phyloP scores from a whole-genome alignment of 2,888 invertebrate species.

The Sympetrum striolatum region DNA sequence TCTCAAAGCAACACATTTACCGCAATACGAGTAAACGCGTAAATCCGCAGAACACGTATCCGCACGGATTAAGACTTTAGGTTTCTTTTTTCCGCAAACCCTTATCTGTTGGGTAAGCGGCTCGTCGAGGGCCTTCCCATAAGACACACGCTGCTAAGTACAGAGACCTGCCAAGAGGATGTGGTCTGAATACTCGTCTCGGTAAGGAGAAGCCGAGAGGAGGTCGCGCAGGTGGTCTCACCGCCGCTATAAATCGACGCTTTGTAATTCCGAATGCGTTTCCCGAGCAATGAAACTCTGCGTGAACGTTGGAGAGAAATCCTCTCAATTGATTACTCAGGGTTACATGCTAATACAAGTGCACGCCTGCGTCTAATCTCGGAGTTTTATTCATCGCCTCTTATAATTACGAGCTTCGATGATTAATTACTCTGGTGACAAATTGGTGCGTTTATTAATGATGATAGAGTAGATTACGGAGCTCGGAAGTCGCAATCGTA shows the following conservation, averaged over 20 bases:
- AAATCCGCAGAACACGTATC: no score
- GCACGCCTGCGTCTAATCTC: background rate
- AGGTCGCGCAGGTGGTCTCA: background rate
- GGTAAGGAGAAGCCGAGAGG: background rate
- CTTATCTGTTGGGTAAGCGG: no score
- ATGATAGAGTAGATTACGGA: background rate
- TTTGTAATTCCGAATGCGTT: background rate
- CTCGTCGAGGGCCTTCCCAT: no score
- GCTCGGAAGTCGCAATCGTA: background rate
- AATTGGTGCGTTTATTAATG: background rate
- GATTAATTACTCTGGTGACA: background rate
- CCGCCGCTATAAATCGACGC: background rate
- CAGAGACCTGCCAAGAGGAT: background rate
- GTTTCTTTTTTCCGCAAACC: no score
- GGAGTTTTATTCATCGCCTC: background rate
- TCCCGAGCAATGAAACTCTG: background rate
- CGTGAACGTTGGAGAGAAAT: background rate
- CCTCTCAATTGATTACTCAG: background rate
- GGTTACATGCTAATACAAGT: background rate
- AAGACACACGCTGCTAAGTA: background rate
- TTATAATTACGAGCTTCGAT: background rate
- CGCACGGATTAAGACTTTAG: no score
- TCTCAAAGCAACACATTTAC: no score
- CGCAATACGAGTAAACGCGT: no score
- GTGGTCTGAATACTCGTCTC: background rate